Base-by-base conservation (phyloP, 30 jellyfish, hydroid and myxozoan genomes). In the Haliclystus octoradiatus region DNA sequence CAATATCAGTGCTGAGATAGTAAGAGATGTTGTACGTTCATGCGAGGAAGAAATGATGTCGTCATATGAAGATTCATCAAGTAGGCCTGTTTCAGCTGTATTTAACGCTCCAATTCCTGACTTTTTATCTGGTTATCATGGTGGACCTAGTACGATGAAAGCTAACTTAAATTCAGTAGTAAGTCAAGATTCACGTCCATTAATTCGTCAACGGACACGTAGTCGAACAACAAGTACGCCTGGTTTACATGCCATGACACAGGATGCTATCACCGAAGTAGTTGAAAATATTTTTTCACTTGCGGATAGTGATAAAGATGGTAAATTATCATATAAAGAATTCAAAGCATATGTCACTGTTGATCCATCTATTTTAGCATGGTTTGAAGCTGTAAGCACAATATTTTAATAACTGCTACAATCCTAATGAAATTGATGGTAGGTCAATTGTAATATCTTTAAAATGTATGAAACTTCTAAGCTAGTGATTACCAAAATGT, bases 231-330 rank as follows among this genome's bases (percentile, higher is more conserved):
- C n/a, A n/a, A n/a, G n/a, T n/a, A n/a, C n/a, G n/a, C n/a, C n/a
- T n/a, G n/a, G n/a, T n/a, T n/a, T n/a, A n/a, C n/a, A 89, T 50
- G 98, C 98, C n/a, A 89, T 89, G 98, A 76, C 94, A 5, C 94
- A 89, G 34, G 98, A 89, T 69, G 98, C 98, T 5, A 66, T 89
- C 68, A 68, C 63, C 0, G 98, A 89, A 66, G 57, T 89, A 28
- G 94, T 84, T 46, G 91, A 62, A 28, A 72, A 76, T 30, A 89
- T 89, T 65, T 50, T 89, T 46, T 63, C 68, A 30, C 67, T 72
- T 3, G 98, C 98, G 2, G 98, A 89, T 71, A 27, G 79, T 1
- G 98, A 89, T 62, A 77, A 65, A 71, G 98, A 89, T 51, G 95
- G 92, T 3, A 70, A 61, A 60, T 34, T 89, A 25, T 89, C 98